phyloP scores from a whole-genome alignment of 2,113 vertebrate genomes.

The Pipra filicauda region DNA sequence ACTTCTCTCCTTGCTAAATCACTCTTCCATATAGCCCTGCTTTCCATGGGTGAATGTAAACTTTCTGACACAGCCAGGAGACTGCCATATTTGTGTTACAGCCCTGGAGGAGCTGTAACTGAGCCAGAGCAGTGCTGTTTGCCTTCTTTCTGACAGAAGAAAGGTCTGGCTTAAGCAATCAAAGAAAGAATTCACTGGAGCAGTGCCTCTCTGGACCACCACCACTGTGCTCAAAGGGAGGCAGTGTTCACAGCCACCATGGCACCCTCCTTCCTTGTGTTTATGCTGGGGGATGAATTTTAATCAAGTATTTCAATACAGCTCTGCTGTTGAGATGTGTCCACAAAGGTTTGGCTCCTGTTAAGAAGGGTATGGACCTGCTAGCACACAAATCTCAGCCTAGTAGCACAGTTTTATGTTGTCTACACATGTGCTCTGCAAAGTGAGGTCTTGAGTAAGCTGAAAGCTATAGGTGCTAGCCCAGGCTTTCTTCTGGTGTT shows the following conservation, averaged over 20 bases:
- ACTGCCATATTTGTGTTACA: not conserved
- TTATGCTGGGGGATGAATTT: not conserved
- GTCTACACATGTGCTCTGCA: not conserved
- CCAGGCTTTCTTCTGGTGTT: not conserved
- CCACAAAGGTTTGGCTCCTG: not conserved
- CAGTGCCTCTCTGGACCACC: not conserved
- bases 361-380: not conserved
- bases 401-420: not conserved
- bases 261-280: not conserved
- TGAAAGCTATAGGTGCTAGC: not conserved
- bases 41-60: not conserved
- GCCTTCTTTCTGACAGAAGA: not conserved
- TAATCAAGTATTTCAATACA: conserved; percentile 1
- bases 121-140: not conserved
- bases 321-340: not conserved
- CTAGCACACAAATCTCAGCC: not conserved
- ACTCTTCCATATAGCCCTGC: not conserved
- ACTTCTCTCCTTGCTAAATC: conserved; percentile 8
- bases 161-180: not conserved
- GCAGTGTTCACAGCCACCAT: not conserved
- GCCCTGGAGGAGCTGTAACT: not conserved
- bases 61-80: not conserved
- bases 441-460: not conserved
- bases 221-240: not conserved
- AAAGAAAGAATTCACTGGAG: not conserved